Evolutionary conservation across 2,888 invertebrate species (phyloP).

Genomic region (Zaprionus bogoriensis): DNA sequence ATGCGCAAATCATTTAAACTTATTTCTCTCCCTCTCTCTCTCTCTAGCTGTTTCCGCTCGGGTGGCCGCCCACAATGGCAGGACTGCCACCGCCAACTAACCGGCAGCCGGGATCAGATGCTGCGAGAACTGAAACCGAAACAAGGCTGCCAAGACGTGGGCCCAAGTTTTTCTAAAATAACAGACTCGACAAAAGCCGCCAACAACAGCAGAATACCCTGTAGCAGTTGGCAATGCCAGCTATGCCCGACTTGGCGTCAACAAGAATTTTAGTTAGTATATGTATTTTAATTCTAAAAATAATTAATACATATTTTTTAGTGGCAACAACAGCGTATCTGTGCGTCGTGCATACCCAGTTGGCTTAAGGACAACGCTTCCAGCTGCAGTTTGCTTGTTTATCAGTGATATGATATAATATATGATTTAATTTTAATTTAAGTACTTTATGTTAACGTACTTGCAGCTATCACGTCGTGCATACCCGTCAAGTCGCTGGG

Average conservation of each 20-base stretch:
- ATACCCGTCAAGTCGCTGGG: no score
- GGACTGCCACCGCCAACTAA: no score
- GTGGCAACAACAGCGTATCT: no score
- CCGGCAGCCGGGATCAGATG: neutral
- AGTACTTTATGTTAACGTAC: no score
- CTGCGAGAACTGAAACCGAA: conserved; percentile 2
- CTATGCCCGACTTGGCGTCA: neutral
- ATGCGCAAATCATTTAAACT: conserved; percentile 69
- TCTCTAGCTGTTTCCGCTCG: conserved; percentile 62
- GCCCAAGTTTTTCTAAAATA: conserved; percentile 65
- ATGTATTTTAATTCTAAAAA: no score
- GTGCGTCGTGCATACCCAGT: no score
- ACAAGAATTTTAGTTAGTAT: no score
- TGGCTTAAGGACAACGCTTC: no score
- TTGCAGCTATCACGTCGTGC: no score
- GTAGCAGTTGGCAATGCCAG: neutral
- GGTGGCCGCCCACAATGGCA: conserved; percentile 42
- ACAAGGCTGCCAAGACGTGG: conserved; percentile 28
- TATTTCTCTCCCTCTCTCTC: conserved; percentile 50
- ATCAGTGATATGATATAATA: no score
- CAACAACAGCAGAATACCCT: conserved; percentile 11
- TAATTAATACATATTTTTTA: no score
- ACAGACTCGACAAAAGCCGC: conserved; percentile 47
- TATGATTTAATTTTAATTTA: neutral
- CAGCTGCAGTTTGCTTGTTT: no score